Evolutionary conservation across 2,113 vertebrate genomes (phyloP), one percentile per base, ranked within the genome.

Genomic region (Amazona guildingii): DNA sequence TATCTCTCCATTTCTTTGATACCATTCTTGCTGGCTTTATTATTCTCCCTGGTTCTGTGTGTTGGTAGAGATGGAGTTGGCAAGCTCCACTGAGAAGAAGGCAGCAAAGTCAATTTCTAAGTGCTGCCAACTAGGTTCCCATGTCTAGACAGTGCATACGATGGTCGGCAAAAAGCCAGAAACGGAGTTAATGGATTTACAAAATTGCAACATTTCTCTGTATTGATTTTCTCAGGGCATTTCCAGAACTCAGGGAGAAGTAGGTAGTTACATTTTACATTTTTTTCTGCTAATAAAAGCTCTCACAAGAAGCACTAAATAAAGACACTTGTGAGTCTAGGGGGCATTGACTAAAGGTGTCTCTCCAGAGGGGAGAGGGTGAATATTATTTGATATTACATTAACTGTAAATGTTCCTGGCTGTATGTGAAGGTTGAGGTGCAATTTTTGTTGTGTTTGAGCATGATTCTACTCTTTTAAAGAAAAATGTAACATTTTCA

Each of bases 221-320:
- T 46, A 89, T 94, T 80, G 92, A 91, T 95, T 94, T 89, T 87
- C 70, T 83, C 33, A 48, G 39, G 79, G 67, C 82, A 17, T 72
- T 94, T 74, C 73, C 49, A 74, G 69, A 82, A 67, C 9, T 61
- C 39, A 12, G 33, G 29, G 20, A 87, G 57, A 74, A 79, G 49
- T 43, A 86, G 8, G 35, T 57, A 69, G 80, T 49, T 82, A 57
- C 17, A 73, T 12, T 76, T 75, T 9, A 63, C 10, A 62, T 1
- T 69, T n/a, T 76, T 86, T 86, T 62, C 69, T 88, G 25, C 19
- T 76, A 75, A 76, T 72, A 81, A 82, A 59, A 84, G 12, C 15
- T 17, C 41, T 79, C 31, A 61, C 29, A 83, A n/a, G 39, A 49
- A 83, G 11, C 24, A 27, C 37, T 69, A 90, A 75, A 79, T 76